Evolutionary conservation across 2,113 vertebrate genomes (phyloP), one percentile per base, ranked within the genome.

Genomic region (Tonatia bakeri): DNA sequence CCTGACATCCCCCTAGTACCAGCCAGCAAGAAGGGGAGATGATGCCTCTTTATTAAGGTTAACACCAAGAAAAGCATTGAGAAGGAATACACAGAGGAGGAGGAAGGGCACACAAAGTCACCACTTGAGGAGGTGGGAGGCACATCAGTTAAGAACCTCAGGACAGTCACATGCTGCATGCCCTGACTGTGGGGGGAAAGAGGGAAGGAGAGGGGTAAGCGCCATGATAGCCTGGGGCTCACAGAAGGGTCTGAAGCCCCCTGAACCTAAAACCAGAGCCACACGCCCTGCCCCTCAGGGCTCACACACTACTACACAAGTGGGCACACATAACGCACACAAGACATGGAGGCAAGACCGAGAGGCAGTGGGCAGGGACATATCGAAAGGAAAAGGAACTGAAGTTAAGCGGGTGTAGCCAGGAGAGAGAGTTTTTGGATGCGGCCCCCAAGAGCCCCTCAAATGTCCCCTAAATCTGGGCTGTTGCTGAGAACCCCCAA

Each of bases 91-190:
- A 97, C 83, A 92, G 79, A 94, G 38, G 61, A 96, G 69, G 50
- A 61, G 86, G 31, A 91, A 77, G 97, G 91, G 95, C 97, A 97
- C 97, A 97, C 94, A 84, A 85, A 92, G 88, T 97, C 95, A 97
- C 67, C 90, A 92, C 93, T 98, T 76, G 28, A 77, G 91, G 76
- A 94, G 94, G 17, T n/a, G 50, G 97, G 96, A 77, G 50, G 95
- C 96, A 97, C 89, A 75, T 95, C 73, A 92, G n/a, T 96, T 87
- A 92, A 77, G 93, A 77, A 87, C 59, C 96, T 96, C 95, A 96
- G 97, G 97, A 97, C 97, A 96, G 95, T 93, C 96, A 95, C 97
- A 97, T 98, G 97, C 97, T 97, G 84, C 96, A 95, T 95, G 97
- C 96, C 97, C 97, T 96, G 97, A 52, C 52, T 40, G 69, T 69